Percentiles rank a stretch among this genome's conserved stretches.
Evolutionary conservation across 1,140 invertebrate genomes (phyloP).

Genomic region (Bombus terrestris): DNA sequence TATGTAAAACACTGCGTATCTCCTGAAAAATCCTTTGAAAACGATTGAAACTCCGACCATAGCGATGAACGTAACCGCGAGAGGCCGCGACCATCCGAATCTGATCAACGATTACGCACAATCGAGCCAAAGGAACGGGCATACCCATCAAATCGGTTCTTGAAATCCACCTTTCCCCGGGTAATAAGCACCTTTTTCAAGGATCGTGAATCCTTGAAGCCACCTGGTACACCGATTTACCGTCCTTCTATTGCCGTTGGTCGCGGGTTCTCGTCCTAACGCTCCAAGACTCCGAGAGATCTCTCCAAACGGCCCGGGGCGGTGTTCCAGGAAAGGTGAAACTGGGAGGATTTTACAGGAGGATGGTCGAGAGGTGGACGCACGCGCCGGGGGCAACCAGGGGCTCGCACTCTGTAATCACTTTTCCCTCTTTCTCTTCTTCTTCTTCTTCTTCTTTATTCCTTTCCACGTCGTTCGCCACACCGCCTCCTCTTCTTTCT

Average conservation of each 20-base stretch:
- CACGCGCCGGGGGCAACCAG: constrained; percentile 82
- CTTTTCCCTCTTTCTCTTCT: constrained; percentile 60
- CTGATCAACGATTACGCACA: constrained; percentile 1
- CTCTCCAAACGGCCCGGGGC: constrained; percentile 56
- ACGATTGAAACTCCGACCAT: no score
- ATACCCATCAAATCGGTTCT: constrained; percentile 37
- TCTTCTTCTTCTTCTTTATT: constrained; percentile 16
- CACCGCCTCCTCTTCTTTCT: neutral
- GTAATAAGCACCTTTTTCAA: constrained; percentile 53
- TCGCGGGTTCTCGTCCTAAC: constrained; percentile 15
- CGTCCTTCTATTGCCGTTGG: constrained; percentile 26
- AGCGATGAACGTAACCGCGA: neutral
- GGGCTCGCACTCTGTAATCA: constrained; percentile 81
- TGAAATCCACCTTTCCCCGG: constrained; percentile 43
- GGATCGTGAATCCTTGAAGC: constrained; percentile 61
- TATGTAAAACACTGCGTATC: no score
- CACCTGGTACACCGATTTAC: constrained; percentile 63
- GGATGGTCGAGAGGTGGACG: constrained; percentile 72
- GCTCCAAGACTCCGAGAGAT: constrained; percentile 48
- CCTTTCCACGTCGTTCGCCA: neutral
- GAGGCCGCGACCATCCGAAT: neutral
- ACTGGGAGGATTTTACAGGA: constrained; percentile 62
- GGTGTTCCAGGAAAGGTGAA: constrained; percentile 67
- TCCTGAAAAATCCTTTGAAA: no score
- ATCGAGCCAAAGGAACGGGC: neutral